These are phyloP conservation scores for Chrosomus eos DNA, from an alignment of 2,797 vertebrate genomes.

Conservation along the genomic window DNA sequence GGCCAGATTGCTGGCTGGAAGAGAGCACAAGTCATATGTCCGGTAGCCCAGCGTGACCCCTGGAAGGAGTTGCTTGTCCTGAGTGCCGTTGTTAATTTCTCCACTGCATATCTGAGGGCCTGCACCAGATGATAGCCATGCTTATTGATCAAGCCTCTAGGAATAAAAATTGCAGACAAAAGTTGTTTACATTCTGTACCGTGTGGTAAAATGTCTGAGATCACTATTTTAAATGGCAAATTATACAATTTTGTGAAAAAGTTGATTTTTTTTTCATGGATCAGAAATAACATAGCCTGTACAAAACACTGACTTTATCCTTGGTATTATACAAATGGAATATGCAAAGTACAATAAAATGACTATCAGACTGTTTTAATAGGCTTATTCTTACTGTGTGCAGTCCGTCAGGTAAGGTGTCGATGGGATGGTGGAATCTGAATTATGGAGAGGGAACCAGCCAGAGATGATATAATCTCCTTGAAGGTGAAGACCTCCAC, in stretches of 20 bases:
- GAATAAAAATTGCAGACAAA: neutral
- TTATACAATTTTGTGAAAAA: neutral
- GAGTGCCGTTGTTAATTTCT: constrained; percentile 78
- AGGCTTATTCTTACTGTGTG: constrained; percentile 66
- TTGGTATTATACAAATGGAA: neutral
- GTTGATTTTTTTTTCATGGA: too few relatives aligned
- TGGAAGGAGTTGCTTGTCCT: constrained; percentile 68
- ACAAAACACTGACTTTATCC: neutral
- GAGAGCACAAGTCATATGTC: constrained; percentile 80
- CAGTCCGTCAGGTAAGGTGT: constrained; percentile 71
- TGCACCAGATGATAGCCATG: constrained; percentile 80
- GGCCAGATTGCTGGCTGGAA: constrained; percentile 74
- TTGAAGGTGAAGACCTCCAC: constrained; percentile 69
- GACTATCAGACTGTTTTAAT: neutral
- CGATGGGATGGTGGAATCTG: neutral
- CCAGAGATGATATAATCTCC: constrained; percentile 81
- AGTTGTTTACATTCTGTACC: neutral
- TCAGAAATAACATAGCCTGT: neutral
- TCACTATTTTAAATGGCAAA: neutral
- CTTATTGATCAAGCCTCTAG: constrained; percentile 71
- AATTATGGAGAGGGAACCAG: constrained; percentile 80
- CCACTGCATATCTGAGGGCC: constrained; percentile 80
- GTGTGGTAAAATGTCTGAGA: neutral
- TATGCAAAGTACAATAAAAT: neutral
- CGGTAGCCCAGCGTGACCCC: constrained; percentile 83